These are phyloP conservation scores for Drosophila paracracens DNA, from an alignment of 2,888 invertebrate genomes.

Conservation along the genomic window DNA sequence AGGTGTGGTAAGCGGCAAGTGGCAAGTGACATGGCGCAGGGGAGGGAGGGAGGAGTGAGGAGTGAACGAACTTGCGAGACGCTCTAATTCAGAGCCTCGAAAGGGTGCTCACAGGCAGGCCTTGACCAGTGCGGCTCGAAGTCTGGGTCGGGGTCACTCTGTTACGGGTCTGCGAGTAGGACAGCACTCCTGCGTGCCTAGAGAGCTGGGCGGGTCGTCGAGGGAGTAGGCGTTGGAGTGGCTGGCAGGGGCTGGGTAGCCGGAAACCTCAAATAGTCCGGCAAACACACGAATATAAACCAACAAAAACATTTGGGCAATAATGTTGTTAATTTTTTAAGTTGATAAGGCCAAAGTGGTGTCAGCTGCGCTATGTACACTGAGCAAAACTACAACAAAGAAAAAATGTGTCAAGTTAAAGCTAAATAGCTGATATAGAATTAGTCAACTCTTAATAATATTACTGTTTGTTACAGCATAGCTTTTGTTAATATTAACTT, in stretches of 20 bases:
- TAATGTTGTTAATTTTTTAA: constrained; percentile 81
- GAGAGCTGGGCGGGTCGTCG: neutral
- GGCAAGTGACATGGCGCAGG: neutral
- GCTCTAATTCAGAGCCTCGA: constrained; percentile 52
- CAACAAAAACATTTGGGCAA: constrained; percentile 70
- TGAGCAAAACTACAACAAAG: constrained; percentile 3
- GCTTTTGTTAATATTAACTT: too few species aligned
- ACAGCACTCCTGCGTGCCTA: constrained; percentile 32
- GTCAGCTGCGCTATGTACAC: constrained; percentile 27
- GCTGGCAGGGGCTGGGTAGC: neutral
- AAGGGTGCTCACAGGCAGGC: constrained; percentile 57
- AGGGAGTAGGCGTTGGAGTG: too few species aligned
- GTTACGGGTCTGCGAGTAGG: constrained; percentile 7
- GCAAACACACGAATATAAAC: constrained; percentile 54
- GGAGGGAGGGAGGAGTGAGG: neutral
- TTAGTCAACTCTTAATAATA: neutral
- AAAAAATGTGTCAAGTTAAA: neutral
- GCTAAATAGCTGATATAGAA: neutral
- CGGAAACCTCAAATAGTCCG: constrained; percentile 45
- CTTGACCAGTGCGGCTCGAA: constrained; percentile 51
- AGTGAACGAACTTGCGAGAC: constrained; percentile 32
- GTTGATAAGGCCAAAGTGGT: constrained; percentile 64
- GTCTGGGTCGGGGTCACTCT: constrained; percentile 9
- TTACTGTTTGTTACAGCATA: too few species aligned
- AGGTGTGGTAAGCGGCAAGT: neutral